Evolutionary conservation across 2,888 invertebrate genomes (phyloP), one percentile per base, ranked within the genome.

Genomic region (Melinaea menophilus): DNA sequence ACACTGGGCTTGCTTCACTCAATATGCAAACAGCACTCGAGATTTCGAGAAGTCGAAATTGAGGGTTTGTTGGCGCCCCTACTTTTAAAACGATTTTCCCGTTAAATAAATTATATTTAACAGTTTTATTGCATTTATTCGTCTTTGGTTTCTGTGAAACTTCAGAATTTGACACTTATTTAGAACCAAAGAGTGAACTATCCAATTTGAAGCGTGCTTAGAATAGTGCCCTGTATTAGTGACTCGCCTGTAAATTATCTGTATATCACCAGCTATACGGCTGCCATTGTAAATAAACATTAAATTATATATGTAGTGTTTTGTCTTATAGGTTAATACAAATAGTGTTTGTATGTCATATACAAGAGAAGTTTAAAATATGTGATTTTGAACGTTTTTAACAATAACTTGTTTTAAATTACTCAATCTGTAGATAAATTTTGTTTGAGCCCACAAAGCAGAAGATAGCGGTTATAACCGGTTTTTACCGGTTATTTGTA

Each of bases 241-340:
- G 41, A 59, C 13, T 64, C 64, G 64, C 63, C 33, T 71, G 68
- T 68, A 69, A 66, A 69, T 68, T 70, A 65, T 64, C 54, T 55
- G 58, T 60, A 45, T 58, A 66, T 72, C 68, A 75, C 79, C 78
- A 71, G 79, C 79, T 78, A 76, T 72, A 58, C 62, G 68, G 78
- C 79, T 78, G 79, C 79, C 79, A 78, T 72, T 73, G 74, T 76
- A 72, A 63, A 72, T 69, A 72, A 57, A 59, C 68, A 64, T 66
- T 47, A 41, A 5, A 37, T 56, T 48, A 37, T 58, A 56, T 45
- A 45, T 47, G 37, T 63, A 48, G 31, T 31, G 7, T 55, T 45
- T 47, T n/a, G 13, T 51, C 33, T 34, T 33, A 37, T 48, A 47
- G 41, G 11, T 59, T 45, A 46, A 55, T 12, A 58, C 33, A 45